Evolutionary conservation across 1,140 invertebrate genomes (phyloP).

Genomic region (Portunus trituberculatus): DNA sequence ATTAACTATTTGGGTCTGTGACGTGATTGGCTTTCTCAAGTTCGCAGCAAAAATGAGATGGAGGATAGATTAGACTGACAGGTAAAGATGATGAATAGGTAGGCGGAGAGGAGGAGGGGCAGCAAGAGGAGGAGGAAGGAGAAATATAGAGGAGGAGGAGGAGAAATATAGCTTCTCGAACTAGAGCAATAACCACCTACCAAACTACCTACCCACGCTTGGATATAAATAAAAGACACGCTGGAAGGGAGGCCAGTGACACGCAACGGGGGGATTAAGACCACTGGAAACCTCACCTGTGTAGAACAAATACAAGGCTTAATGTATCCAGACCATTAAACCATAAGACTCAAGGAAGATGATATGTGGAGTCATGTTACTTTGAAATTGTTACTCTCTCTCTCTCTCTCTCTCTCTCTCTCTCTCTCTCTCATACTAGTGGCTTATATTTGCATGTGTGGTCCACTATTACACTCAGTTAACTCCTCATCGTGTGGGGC

Average conservation of each 20-base stretch:
- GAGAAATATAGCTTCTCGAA: background rate
- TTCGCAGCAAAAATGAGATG: background rate
- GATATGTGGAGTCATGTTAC: background rate
- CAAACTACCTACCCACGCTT: background rate
- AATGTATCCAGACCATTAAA: no score
- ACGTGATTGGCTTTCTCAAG: background rate
- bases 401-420: slow-evolving; percentile 17
- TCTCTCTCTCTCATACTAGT: background rate
- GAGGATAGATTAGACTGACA: background rate
- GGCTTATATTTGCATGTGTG: background rate
- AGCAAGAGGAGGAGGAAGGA: background rate
- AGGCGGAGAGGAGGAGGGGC: background rate
- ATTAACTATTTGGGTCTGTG: background rate
- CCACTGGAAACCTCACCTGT: background rate
- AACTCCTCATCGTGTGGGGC: background rate
- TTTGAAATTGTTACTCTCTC: background rate
- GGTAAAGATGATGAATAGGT: background rate
- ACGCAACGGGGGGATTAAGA: background rate
- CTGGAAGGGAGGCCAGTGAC: background rate
- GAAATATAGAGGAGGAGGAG: no score
- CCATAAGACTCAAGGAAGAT: background rate
- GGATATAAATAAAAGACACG: background rate
- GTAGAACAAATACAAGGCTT: background rate
- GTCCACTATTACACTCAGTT: background rate
- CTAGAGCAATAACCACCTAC: background rate